Evolutionary conservation across 2,797 vertebrate species (phyloP), one percentile per base, ranked within the genome.

Genomic region (Spatula clypeata): DNA sequence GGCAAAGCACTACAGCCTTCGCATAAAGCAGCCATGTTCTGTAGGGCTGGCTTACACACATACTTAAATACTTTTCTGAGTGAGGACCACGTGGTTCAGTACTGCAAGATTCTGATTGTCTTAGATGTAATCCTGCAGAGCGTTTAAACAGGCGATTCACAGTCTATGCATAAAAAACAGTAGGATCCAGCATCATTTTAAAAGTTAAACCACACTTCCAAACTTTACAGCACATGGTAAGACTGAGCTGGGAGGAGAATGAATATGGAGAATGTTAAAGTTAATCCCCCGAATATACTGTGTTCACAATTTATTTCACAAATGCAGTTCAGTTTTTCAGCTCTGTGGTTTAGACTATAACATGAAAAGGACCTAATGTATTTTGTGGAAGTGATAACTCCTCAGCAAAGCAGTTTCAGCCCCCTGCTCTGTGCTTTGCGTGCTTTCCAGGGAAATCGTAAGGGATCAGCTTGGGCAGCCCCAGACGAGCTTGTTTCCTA

Each of bases 321-420:
- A 81, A 53, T 13, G 55, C 44, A 58, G 7, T 29, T 38, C 40
- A 54, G 47, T 69, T 81, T 51, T 66, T 55, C 79, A 81, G 40
- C 32, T 42, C 3, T 55, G 40, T 42, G 42, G 5, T 77, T 81
- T 72, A 84, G 62, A 69, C 29, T 29, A 9, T 6, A 61, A 21
- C 5, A 31, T 0, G 6, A 26, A 66, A 69, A 93, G 40, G n/a
- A 26, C 3, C 44, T 13, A 60, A 36, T 0, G 14, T 2, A 12
- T 47, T 84, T 87, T 79, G 3, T 27, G 49, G 69, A 74, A 72
- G 51, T 17, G 55, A 31, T 6, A 18, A 62, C 12, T 14, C 31
- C 51, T 79, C 58, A 58, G 38, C 54, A 70, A 75, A 88, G 40
- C 47, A 83, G 11, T 12, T 88, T 69, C 34, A 27, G 7, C 15